These are phyloP conservation scores for Falco punctatus DNA, from an alignment of 2,113 vertebrate species.

Conservation along the genomic window DNA sequence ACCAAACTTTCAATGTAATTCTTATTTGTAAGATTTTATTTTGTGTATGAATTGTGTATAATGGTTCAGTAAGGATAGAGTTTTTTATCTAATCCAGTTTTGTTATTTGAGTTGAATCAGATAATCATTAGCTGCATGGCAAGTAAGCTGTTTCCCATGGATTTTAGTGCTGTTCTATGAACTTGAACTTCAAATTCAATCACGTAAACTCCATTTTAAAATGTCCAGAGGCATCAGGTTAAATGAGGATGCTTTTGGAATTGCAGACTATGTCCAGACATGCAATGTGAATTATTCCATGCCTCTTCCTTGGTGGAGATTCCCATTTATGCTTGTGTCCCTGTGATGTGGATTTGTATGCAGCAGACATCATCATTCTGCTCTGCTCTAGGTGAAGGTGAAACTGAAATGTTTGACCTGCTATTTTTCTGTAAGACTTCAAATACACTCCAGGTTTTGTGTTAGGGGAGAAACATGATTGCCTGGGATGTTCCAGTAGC, in stretches of 20 bases:
- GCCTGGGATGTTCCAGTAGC: background rate
- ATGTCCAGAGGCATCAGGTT: background rate
- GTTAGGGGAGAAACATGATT: background rate
- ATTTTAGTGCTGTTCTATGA: background rate
- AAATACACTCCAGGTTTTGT: background rate
- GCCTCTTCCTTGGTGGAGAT: background rate
- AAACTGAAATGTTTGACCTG: background rate
- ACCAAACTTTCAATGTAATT: background rate
- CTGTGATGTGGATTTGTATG: background rate
- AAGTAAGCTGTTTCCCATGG: background rate
- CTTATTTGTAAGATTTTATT: background rate
- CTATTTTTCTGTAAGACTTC: background rate
- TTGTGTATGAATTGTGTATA: background rate
- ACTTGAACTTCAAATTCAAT: background rate
- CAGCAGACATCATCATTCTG: background rate
- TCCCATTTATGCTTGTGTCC: background rate
- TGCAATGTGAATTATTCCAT: background rate
- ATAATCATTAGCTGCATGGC: background rate
- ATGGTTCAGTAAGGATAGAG: background rate
- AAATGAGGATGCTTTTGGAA: background rate
- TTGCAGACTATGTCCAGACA: background rate
- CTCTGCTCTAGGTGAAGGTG: background rate
- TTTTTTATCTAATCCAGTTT: background rate
- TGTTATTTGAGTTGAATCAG: background rate
- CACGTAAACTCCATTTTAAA: background rate